phyloP scores from a whole-genome alignment of 2,888 invertebrate genomes.

The Alentia gelatinosa region DNA sequence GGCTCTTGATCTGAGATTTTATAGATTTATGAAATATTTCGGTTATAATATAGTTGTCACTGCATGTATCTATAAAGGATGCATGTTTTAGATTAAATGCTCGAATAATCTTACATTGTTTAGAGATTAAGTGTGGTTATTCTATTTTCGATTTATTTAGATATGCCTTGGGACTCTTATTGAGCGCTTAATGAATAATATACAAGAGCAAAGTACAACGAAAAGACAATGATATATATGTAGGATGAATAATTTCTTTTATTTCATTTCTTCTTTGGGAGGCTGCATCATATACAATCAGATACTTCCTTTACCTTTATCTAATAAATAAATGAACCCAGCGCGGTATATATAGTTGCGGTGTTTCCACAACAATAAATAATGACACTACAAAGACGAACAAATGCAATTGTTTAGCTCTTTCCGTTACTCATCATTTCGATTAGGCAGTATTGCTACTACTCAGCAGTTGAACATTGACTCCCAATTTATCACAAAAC shows the following conservation, averaged over 20 bases:
- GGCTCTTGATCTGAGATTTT: too few relatives aligned
- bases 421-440: neutral
- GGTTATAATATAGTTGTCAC: too few relatives aligned
- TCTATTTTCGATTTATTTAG: too few relatives aligned
- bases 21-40: too few relatives aligned
- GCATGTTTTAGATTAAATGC: too few relatives aligned
- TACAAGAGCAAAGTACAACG: neutral
- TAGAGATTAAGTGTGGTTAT: too few relatives aligned
- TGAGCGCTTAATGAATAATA: too few relatives aligned
- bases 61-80: too few relatives aligned
- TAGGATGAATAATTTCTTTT: neutral
- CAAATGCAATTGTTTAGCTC: constrained; percentile 44
- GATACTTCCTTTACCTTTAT: neutral
- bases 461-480: constrained; percentile 40
- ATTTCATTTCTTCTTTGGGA: neutral
- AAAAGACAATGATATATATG: neutral
- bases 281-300: neutral
- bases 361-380: too few relatives aligned
- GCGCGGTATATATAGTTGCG: too few relatives aligned
- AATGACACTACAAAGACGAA: constrained; percentile 36
- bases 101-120: too few relatives aligned
- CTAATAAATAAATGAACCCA: constrained; percentile 52
- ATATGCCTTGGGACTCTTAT: too few relatives aligned
- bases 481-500: constrained; percentile 47
- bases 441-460: constrained; percentile 9